Evolutionary conservation across 2,113 vertebrate genomes (phyloP), one percentile per base, ranked within the genome.

Genomic region (Corvus moneduloides): DNA sequence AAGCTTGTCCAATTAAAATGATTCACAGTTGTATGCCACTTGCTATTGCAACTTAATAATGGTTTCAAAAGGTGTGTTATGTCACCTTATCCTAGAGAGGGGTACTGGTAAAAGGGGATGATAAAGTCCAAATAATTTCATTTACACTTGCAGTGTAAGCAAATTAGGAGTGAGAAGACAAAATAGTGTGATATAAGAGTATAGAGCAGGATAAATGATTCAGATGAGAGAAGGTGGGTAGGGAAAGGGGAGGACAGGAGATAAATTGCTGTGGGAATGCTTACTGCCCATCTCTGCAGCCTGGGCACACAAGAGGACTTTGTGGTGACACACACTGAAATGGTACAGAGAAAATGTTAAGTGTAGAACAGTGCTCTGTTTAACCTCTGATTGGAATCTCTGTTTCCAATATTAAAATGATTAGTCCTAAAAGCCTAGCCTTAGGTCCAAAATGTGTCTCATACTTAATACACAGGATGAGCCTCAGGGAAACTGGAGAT

Each of bases 381-480:
- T 81, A 73, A 77, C 51, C 19, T 66, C 69, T 87, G 56, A 93
- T 63, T 58, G 46, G 46, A 84, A 80, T 37, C 46, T 92, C 59
- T 87, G 52, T 44, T 84, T 77, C 51, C 54, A 69, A 6, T 74
- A 84, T 35, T 48, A 55, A 81, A 63, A 63, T 39, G 5, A 75
- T 89, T 78, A 89, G 66, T 68, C n/a, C 64, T 93, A 67, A 96
- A 93, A 96, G 68, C 84, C 33, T 74, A 77, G 64, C 41, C 51
- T 71, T 39, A 78, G 39, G 46, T 81, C 61, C 39, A 43, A 78
- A 78, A 43, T 13, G 14, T 76, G 13, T 59, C 10, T 62, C 87
- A 11, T 3, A 28, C 15, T 67, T 79, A 90, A 76, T 21, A 44
- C 64, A 32, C 43, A 71, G 66, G 26, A 32, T n/a, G 30, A 72